phyloP scores from a whole-genome alignment of 2,888 invertebrate genomes.

The Craniophora ligustri region DNA sequence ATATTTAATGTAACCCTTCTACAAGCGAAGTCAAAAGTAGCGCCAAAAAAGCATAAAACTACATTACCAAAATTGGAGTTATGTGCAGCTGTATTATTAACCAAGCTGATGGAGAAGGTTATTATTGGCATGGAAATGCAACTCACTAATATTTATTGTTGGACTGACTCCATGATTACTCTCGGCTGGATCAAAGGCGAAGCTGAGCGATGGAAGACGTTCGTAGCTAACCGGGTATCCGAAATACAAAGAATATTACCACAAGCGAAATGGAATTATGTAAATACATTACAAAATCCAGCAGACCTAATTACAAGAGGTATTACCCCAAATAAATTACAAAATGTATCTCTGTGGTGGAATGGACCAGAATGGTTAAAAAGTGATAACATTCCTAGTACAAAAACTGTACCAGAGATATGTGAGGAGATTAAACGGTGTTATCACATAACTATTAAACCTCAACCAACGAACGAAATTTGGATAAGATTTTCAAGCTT shows the following conservation, averaged over 20 bases:
- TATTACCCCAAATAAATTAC: neutral
- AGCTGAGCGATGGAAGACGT: neutral
- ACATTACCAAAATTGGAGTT: neutral
- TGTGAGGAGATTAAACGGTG: conserved; percentile 6
- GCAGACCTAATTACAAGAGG: conserved; percentile 6
- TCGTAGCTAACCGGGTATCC: neutral
- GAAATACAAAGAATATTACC: neutral
- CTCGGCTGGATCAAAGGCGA: conserved; percentile 6
- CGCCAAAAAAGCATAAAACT: neutral
- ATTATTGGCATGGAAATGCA: neutral
- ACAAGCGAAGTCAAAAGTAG: conserved; percentile 17
- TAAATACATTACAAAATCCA: conserved; percentile 5
- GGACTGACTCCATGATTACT: neutral
- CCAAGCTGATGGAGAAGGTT: neutral
- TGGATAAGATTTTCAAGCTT: conserved; percentile 4
- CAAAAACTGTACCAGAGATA: conserved; percentile 4
- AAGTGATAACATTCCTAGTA: conserved; percentile 2
- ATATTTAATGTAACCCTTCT: neutral
- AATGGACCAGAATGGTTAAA: conserved; percentile 2
- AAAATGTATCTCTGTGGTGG: neutral
- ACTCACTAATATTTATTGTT: neutral
- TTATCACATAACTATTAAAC: conserved; percentile 2
- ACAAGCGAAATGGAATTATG: conserved; percentile 1
- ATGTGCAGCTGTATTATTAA: neutral
- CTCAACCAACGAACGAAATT: neutral